Evolutionary conservation across 2,888 invertebrate genomes (phyloP), one percentile per base, ranked within the genome.

Genomic region (Apotomis capreana): DNA sequence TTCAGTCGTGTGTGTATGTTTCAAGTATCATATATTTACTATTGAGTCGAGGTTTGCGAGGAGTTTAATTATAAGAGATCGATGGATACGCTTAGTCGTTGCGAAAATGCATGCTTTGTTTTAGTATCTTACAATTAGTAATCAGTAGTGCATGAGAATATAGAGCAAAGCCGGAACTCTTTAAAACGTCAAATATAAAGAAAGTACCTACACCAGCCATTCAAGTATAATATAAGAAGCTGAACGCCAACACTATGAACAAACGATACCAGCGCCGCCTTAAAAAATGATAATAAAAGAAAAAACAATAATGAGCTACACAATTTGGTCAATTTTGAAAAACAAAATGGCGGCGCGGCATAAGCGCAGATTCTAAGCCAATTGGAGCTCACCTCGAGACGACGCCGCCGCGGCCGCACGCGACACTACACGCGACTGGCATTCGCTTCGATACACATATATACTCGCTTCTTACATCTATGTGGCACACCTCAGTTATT

Each of bases 311-410:
- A 4, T 26, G 4, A 49, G n/a, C 36, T 3, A 8, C 8, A 12
- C 3, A 71, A 71, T 65, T 67, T 71, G n/a, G 65, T 61, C 55
- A 8, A 26, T 46, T 37, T 6, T 37, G 4, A 61, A 71, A 67
- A 52, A n/a, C 5, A 67, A 70, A 9, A 68, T 60, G 74, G 74
- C 74, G 74, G 65, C 68, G 70, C 52, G 68, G 68, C 44, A 26
- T 12, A 74, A 71, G 74, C 74, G 59, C 52, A 64, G 58, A 58
- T 36, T 71, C 15, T 51, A 74, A 70, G 75, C 75, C 75, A 75
- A 75, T 75, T 5, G 37, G 69, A 63, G 60, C 75, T 75, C 75
- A 75, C 75, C 75, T 75, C 70, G 74, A 26, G 70, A 55, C 49
- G 58, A 46, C 65, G 63, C n/a, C 67, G 40, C 52, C 68, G 69